Base-by-base conservation (phyloP, 2,113 vertebrate species). In the Gasterosteus nipponicus region DNA sequence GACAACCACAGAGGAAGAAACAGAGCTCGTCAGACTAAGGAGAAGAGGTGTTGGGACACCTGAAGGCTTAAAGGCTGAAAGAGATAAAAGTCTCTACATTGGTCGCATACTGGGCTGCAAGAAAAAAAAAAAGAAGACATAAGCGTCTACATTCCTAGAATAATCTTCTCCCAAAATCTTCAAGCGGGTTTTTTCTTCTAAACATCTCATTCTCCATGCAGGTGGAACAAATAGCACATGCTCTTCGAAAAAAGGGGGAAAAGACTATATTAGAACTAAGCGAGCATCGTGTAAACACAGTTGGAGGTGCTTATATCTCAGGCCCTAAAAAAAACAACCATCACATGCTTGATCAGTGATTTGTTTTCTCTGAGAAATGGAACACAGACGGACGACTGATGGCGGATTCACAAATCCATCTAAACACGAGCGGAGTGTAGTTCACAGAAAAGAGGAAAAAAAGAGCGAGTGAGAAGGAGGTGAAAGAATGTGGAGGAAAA, bases 311-410 rank as follows among this genome's bases (percentile, higher is more conserved):
- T 69, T 67, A n/a, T 19, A 42, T 42, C 78, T 75, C 18, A 59
- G 63, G 66, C 22, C 54, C 31, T 73, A 51, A 66, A 10, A 44
- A 26, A 51, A 31, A 80, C 66, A 77, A 78, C 81, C 33, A 74
- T 78, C 73, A 71, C 85, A 86, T 82, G 87, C 80, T 18, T 70
- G 60, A 77, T 82, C 69, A 84, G 75, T 73, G 26, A 65, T 70
- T 68, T 60, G 49, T 69, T 64, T 82, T 69, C 63, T 75, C 51
- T 51, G 77, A 66, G 76, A 69, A 72, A 78, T 60, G 46, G 11
- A 69, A 77, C 72, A 75, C 70, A 81, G 77, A 86, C 79, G 83
- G 75, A 78, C 5, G 68, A 66, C 71, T 35, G 82, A 54, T 60
- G 72, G 71, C 58, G 84, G 73, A 79, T 69, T 69, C 66, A 75